Conservation (phyloP, 1,140 invertebrate genomes). For the Philaenus spumarius region DNA sequence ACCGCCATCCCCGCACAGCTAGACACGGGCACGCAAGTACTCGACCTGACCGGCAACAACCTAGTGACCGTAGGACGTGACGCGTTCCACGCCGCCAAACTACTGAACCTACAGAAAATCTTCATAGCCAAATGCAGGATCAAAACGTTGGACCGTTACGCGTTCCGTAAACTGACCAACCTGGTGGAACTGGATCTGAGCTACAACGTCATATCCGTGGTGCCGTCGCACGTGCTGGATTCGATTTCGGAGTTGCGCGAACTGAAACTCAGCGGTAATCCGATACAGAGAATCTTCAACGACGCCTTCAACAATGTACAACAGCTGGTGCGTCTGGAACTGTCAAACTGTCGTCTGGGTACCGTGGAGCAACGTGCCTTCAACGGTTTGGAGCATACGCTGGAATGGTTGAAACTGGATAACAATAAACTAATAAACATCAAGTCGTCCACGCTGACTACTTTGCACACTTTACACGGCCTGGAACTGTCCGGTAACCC, state of each 20-base stretch:
- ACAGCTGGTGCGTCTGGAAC: constrained; percentile 62
- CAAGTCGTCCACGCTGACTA: constrained; percentile 53
- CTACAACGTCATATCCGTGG: constrained; percentile 54
- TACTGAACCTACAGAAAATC: constrained; percentile 72
- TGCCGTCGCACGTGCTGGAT: constrained; percentile 63
- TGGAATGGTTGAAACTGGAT: constrained; percentile 70
- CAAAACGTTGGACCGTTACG: constrained; percentile 51
- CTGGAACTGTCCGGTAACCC: constrained; percentile 67
- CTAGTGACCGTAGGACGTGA: constrained; percentile 57
- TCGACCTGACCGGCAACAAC: constrained; percentile 66
- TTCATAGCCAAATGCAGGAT: constrained; percentile 59
- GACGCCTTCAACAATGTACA: constrained; percentile 60
- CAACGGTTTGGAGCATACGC: constrained; percentile 54
- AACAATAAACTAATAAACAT: constrained; percentile 62
- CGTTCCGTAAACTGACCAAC: constrained; percentile 62
- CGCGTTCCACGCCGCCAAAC: constrained; percentile 59
- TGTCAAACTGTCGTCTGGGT: constrained; percentile 60
- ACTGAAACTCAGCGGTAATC: constrained; percentile 63
- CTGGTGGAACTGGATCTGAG: constrained; percentile 73
- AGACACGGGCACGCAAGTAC: constrained; percentile 66
- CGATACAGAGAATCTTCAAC: constrained; percentile 57
- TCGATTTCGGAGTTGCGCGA: constrained; percentile 67
- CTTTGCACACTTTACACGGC: constrained; percentile 60
- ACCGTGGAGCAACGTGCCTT: constrained; percentile 62
- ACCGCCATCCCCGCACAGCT: constrained; percentile 58